Evolutionary conservation across 2,888 invertebrate genomes (phyloP), one percentile per base, ranked within the genome.

Genomic region (Eudemis profundana): DNA sequence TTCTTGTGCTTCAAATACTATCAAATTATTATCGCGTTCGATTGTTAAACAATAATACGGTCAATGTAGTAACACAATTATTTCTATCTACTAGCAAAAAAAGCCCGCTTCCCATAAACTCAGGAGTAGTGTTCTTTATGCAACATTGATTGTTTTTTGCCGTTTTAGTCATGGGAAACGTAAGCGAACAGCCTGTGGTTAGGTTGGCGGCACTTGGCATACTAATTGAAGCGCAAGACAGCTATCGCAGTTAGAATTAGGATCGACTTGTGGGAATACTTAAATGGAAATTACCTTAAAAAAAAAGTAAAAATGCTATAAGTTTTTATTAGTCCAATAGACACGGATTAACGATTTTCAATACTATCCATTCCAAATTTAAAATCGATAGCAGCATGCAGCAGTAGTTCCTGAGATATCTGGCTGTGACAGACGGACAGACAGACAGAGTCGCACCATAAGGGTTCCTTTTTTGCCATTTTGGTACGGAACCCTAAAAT

Each of bases 71-170:
- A 56, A 29, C 27, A 42, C 17, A 56, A 27, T 56, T n/a, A 27
- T 23, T 29, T n/a, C 12, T 51, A 56, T 29, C 17, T 15, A 10
- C 12, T 4, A 17, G n/a, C 42, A 56, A 44, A 46, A 15, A 46
- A 40, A 56, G 5, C 23, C 27, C 42, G 44, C 56, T 56, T 56
- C 56, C 56, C 56, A 56, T 44, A 44, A 19, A 56, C 42, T 54
- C 54, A 3, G 27, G 17, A 29, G 17, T 19, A 29, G 17, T 19
- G 29, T n/a, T 29, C 42, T 56, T 56, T 56, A 56, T 56, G 42
- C 27, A 56, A 56, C 40, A 19, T 36, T 33, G 40, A 54, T 54
- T 56, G 29, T 56, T 54, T 40, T 54, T 54, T 54, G 40, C 23
- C 5, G 19, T 23, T 56, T 33, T 56, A 27, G 44, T 14, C 56